These are phyloP conservation scores for Arenicola marina DNA, from an alignment of 2,888 invertebrate genomes.

Conservation along the genomic window DNA sequence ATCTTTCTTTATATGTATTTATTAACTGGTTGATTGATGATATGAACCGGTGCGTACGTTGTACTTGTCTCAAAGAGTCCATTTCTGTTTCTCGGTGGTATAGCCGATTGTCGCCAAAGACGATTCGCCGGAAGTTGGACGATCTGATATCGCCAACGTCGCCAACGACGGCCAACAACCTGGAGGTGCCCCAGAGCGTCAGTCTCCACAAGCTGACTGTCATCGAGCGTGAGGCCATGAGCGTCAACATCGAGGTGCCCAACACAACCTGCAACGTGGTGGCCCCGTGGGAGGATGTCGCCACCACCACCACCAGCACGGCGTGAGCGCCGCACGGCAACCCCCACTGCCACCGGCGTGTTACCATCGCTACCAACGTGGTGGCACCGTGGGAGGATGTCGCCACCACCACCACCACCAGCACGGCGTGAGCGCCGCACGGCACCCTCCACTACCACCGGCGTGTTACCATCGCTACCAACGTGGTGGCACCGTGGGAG, in stretches of 20 bases:
- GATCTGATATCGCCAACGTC: neutral
- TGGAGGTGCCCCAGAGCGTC: neutral
- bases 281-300: constrained; percentile 33
- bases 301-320: too few species aligned
- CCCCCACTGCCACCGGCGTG: too few species aligned
- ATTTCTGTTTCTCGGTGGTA: neutral
- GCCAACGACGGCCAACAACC: neutral
- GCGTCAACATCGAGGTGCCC: constrained; percentile 25
- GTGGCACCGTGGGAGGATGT: too few species aligned
- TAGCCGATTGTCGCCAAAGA: neutral
- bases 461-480: too few species aligned
- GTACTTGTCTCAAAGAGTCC: neutral
- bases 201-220: neutral
- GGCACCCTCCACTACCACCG: too few species aligned
- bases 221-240: constrained; percentile 3
- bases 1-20: neutral
- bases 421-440: too few species aligned
- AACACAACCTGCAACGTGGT: constrained; percentile 24
- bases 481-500: too few species aligned
- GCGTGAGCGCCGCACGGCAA: too few species aligned
- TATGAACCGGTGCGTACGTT: too few species aligned
- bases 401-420: too few species aligned
- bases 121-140: neutral
- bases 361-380: too few species aligned
- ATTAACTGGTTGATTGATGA: neutral